Conservation (phyloP, 2,113 vertebrate genomes). For the Kryptolebias marmoratus region DNA sequence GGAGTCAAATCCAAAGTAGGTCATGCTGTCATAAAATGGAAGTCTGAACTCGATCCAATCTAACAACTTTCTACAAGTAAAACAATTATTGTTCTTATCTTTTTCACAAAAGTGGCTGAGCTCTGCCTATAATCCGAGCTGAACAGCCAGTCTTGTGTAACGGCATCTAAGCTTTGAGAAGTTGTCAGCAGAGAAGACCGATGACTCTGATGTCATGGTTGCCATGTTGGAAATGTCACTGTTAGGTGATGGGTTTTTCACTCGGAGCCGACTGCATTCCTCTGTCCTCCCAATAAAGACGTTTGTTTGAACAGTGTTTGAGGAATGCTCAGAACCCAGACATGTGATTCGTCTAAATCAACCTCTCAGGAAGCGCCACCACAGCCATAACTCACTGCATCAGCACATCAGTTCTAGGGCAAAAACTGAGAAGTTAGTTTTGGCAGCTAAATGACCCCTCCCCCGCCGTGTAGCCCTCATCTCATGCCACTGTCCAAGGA, state of each 20-base stretch:
- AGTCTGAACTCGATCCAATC: no score
- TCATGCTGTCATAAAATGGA: no score
- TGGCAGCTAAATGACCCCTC: slow-evolving; percentile 43
- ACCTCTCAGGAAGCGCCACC: slow-evolving; percentile 63
- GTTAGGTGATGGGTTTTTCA: slow-evolving; percentile 69
- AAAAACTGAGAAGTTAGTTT: slow-evolving; percentile 64
- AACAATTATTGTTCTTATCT: no score
- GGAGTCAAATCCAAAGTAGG: no score
- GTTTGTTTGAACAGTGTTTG: slow-evolving; percentile 75
- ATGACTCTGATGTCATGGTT: slow-evolving; percentile 42
- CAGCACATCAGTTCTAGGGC: slow-evolving; percentile 68
- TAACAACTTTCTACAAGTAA: no score
- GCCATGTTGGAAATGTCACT: slow-evolving; percentile 76
- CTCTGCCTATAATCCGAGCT: no score
- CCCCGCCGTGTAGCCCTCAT: slow-evolving; percentile 57
- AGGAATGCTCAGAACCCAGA: slow-evolving; percentile 62
- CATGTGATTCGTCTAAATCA: slow-evolving; percentile 75
- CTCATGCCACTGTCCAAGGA: slow-evolving; percentile 68
- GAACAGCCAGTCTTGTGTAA: neutral
- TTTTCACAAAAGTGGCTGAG: no score
- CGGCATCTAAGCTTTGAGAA: neutral
- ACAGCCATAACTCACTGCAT: slow-evolving; percentile 63
- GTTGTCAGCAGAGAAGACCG: slow-evolving; percentile 22
- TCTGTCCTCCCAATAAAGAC: slow-evolving; percentile 54
- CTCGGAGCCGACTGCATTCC: slow-evolving; percentile 60